These are phyloP conservation scores for Melanotaenia duboulayi DNA, from an alignment of 2,113 vertebrate genomes.

Conservation along the genomic window DNA sequence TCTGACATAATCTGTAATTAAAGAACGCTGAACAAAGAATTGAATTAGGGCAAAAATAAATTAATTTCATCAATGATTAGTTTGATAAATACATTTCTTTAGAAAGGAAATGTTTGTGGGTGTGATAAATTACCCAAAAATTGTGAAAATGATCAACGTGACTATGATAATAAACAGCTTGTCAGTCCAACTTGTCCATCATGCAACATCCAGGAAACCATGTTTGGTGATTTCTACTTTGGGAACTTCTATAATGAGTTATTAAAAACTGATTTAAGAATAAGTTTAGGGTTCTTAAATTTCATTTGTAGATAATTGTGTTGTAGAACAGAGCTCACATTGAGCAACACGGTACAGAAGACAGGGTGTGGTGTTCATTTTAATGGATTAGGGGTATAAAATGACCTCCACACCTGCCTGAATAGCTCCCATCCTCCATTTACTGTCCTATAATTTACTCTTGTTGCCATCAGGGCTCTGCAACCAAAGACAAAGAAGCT, in stretches of 20 bases:
- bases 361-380: not conserved
- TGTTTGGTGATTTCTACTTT: too few relatives aligned
- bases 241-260: too few relatives aligned
- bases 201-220: too few relatives aligned
- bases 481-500: slow-evolving; percentile 13
- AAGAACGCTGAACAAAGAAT: not conserved
- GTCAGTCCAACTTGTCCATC: too few relatives aligned
- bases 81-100: not conserved
- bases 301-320: not conserved
- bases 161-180: not conserved
- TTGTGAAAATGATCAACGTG: not conserved
- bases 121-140: not conserved
- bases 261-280: too few relatives aligned
- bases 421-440: not conserved
- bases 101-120: too few relatives aligned
- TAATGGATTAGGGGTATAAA: not conserved
- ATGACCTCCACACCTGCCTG: slow-evolving; percentile 1
- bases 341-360: not conserved
- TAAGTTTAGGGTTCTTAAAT: not conserved
- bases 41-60: not conserved
- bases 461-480: not conserved
- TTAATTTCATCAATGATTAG: not conserved
- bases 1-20: not conserved
- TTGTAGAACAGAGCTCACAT: not conserved
- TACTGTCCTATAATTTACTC: not conserved